phyloP scores from a whole-genome alignment of 2,888 invertebrate genomes.

The Pecten maximus region DNA sequence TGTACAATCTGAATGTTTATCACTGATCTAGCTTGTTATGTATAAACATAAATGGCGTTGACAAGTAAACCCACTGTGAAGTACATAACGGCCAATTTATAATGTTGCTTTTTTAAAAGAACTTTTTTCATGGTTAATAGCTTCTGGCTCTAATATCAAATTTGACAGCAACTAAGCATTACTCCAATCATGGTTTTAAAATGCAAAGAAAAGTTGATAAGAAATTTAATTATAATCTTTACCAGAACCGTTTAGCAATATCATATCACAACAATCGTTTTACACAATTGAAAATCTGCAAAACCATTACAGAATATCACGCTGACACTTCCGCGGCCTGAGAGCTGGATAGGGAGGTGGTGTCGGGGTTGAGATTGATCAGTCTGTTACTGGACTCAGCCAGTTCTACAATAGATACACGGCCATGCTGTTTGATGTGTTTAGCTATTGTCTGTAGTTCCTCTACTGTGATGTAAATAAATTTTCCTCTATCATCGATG shows the following conservation, averaged over 20 bases:
- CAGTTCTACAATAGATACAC: slow-evolving; percentile 95
- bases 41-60: too few relatives aligned
- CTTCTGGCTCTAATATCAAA: too few relatives aligned
- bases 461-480: slow-evolving; percentile 96
- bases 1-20: too few relatives aligned
- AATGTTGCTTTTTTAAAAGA: too few relatives aligned
- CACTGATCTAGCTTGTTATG: too few relatives aligned
- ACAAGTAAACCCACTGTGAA: too few relatives aligned
- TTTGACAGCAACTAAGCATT: too few relatives aligned
- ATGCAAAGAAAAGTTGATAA: too few relatives aligned
- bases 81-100: too few relatives aligned
- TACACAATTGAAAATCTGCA: neutral
- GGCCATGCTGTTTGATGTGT: slow-evolving; percentile 95
- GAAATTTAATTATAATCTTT: too few relatives aligned
- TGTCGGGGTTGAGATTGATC: slow-evolving; percentile 88
- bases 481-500: slow-evolving; percentile 99
- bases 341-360: slow-evolving; percentile 66
- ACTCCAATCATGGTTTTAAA: too few relatives aligned
- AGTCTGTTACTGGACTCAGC: slow-evolving; percentile 96
- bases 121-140: too few relatives aligned
- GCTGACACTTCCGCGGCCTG: slow-evolving; percentile 49
- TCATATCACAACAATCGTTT: neutral
- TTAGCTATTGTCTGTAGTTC: slow-evolving; percentile 96
- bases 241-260: neutral
- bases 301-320: neutral